Evolutionary conservation across 2,888 invertebrate species (phyloP).

Genomic region (Cheilosia pagana): DNA sequence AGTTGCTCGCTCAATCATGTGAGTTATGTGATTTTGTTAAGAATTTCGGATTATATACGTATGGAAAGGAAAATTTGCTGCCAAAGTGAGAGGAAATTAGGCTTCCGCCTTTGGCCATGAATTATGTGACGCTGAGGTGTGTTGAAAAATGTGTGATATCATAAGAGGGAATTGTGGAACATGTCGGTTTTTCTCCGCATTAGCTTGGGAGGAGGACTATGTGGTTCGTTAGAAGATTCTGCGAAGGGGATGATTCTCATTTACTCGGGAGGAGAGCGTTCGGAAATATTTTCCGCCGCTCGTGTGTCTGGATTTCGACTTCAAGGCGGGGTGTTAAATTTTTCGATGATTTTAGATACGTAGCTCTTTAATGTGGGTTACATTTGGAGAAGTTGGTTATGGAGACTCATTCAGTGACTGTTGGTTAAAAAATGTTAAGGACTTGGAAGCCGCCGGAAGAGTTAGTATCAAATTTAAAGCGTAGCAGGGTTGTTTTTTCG

Average conservation of each 20-base stretch:
- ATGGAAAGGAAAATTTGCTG: conserved; percentile 29
- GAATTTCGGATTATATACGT: conserved; percentile 44
- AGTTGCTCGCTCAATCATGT: conserved; percentile 35
- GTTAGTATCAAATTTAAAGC: no score
- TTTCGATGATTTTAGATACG: no score
- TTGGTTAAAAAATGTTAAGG: no score
- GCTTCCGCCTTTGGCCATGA: conserved; percentile 57
- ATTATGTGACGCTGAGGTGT: conserved; percentile 64
- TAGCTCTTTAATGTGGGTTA: no score
- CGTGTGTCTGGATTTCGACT: no score
- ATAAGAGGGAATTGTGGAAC: conserved; percentile 29
- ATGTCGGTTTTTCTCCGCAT: background rate
- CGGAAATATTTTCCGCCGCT: no score
- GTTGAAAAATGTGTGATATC: conserved; percentile 49
- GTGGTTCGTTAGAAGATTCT: background rate
- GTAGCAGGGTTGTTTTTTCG: no score
- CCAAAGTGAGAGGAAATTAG: conserved; percentile 64
- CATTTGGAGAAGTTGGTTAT: no score
- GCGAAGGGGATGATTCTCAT: background rate
- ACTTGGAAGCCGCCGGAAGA: no score
- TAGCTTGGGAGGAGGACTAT: conserved; percentile 2
- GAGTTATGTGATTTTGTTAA: conserved; percentile 51
- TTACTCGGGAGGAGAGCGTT: conserved; percentile 10
- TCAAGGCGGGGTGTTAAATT: no score
- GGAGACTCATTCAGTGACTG: no score